A percentile compares a stretch with the other conserved stretches of the same genome.
phyloP scores from a whole-genome alignment of 2,797 vertebrate genomes.

The Margarornis squamiger region DNA sequence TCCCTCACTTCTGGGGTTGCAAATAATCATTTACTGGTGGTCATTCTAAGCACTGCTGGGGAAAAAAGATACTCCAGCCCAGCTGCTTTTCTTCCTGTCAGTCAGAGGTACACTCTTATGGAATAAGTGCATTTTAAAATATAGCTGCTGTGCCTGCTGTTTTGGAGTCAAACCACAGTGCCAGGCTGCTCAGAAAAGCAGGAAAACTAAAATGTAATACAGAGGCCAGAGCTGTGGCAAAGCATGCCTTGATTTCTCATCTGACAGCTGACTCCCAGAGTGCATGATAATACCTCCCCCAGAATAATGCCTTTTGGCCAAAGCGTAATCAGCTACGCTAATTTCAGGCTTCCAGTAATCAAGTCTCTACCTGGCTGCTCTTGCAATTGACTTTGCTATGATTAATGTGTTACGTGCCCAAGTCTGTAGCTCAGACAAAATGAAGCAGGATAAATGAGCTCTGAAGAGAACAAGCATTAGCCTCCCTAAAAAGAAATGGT shows the following conservation, averaged over 20 bases:
- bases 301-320: neutral
- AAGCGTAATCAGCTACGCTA: constrained; percentile 1
- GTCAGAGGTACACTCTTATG: neutral
- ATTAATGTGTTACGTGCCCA: neutral
- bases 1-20: neutral
- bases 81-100: neutral
- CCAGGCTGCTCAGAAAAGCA: neutral
- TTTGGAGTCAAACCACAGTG: neutral
- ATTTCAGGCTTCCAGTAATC: constrained; percentile 46
- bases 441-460: neutral
- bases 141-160: neutral
- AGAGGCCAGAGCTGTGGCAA: neutral
- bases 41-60: neutral
- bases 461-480: neutral
- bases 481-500: neutral
- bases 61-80: neutral
- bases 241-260: neutral
- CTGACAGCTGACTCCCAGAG: neutral
- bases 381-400: neutral
- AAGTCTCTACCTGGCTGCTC: constrained; percentile 33
- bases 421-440: neutral
- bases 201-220: neutral
- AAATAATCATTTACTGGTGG: neutral
- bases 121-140: neutral
- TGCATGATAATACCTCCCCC: neutral